Conservation (phyloP, 1,140 invertebrate species). For the Tetragonula clypearis region DNA sequence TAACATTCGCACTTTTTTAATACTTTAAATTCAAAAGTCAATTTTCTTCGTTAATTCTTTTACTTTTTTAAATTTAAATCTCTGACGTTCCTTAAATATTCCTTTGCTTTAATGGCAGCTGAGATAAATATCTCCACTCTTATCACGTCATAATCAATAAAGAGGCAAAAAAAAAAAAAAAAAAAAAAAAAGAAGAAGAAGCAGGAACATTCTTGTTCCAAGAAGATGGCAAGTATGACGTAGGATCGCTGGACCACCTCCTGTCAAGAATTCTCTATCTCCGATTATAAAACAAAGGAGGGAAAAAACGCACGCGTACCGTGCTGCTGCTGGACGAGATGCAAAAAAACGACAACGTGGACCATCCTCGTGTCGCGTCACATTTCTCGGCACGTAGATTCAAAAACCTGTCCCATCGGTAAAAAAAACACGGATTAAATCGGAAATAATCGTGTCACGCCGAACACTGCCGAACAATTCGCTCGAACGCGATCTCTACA, state of each 20-base stretch:
- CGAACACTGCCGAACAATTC: neutral
- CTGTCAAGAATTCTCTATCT: constrained; percentile 64
- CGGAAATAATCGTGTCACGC: constrained; percentile 3
- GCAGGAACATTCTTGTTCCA: constrained; percentile 52
- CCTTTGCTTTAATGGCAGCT: constrained; percentile 31
- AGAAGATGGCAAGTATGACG: constrained; percentile 60
- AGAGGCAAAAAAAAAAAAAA: too few species aligned
- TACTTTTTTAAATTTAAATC: neutral
- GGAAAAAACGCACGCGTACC: constrained; percentile 10
- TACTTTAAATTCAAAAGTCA: neutral
- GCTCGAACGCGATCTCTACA: neutral
- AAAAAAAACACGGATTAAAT: constrained; percentile 28
- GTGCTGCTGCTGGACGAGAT: neutral
- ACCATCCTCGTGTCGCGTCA: constrained; percentile 43
- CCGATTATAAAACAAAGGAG: constrained; percentile 48
- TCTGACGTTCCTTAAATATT: neutral
- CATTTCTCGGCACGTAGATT: constrained; percentile 7
- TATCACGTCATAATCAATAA: constrained; percentile 60
- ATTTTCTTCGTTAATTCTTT: neutral
- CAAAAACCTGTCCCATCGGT: constrained; percentile 29
- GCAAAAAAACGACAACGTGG: neutral
- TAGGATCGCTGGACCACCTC: constrained; percentile 57
- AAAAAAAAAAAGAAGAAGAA: constrained; percentile 46
- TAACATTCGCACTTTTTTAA: neutral
- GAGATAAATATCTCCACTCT: constrained; percentile 39